Evolutionary conservation across 2,113 vertebrate genomes (phyloP), one percentile per base, ranked within the genome.

Genomic region (Lagopus leucura): DNA sequence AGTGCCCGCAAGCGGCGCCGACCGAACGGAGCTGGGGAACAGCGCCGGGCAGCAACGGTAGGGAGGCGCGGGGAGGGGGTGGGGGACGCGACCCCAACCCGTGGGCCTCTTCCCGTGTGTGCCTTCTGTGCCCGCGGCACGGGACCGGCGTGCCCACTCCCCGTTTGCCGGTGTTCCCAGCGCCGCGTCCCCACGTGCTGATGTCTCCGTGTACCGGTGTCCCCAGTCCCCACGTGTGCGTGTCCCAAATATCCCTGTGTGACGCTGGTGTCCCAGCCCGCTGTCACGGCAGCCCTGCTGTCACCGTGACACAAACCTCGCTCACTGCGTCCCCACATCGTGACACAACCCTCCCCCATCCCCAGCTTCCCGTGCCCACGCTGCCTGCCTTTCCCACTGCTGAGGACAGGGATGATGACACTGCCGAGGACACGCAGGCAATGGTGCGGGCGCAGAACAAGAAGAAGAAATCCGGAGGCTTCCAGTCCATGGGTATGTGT

Each of bases 401-500:
- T 0, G 97, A 99, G 12, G 98, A 92, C 47, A 74, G 97, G 7
- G 99, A 99, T 4, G 98, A 83, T 5, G 73, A 97, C 3, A 99
- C 99, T 1, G 97, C 97, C 18, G 99, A 99, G 0, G 99, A 99
- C 97, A 99, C 97, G 2, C 97, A 98, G 85, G 97, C 98, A 94
- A 96, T 99, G 97, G 98, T 99, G 65, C 97, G 98, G 57, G 98
- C 98, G 5, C 99, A 99, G 96, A 99, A 99, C 97, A 99, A 99
- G 96, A 99, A 99, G 94, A 99, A 99, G 96, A 99, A 99, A 82
- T 99, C 99, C 0, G 99, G 99, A 8, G 99, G 99, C n/a, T 99
- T 99, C 96, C 99, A 99, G 96, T 99, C 99, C 32, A 99, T 99
- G 99, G 99, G 99, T 99, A 77, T 5, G 98, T 97, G 60, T 40